Base-by-base conservation (phyloP, 2,113 vertebrate species). In the Mesitornis unicolor region DNA sequence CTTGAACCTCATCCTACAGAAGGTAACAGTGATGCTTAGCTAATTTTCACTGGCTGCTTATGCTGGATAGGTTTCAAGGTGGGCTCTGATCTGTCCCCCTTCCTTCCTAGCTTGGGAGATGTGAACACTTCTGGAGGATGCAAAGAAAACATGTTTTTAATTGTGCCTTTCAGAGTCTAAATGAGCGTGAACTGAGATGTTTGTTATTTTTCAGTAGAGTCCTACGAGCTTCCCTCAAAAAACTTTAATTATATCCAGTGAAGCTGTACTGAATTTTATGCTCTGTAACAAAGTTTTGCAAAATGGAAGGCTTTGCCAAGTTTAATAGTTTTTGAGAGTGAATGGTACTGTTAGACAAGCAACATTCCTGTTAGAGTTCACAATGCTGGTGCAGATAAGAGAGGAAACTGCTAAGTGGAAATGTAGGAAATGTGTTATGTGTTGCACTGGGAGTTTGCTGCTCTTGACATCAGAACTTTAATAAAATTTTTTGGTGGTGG, bases 1-100 rank as follows among this genome's bases (percentile, higher is more conserved):
- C 98, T 96, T 99, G 96, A 99, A 99, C 81, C 99, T 99, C 63
- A 99, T 99, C 94, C 97, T 99, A 38, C 99, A 99, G 98, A 99
- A 99, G 98, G 99, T 99, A 35, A 74, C 50, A 45, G 60, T 31
- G 53, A 29, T 59, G 22, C 19, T 84, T 45, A 9, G 9, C 31
- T 61, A 10, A 45, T 42, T 90, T 65, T 63, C 38, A 28, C 10
- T 21, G 25, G 14, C 33, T 60, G 0, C 31, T 80, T 71, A 4
- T 54, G 42, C 20, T 60, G 10, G 24, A 38, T 22, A 36, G 21
- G 40, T 38, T 80, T 53, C 7, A 56, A 43, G 35, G 28, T 18
- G 38, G 60, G 14, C 28, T 81, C 71, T 84, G 9, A 9, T 64
- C 43, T 78, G 11, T 35, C 16, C 8, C 15, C 13, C 40, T 77